These are phyloP conservation scores for Amniataba percoides DNA, from an alignment of 2,797 vertebrate genomes.

Conservation along the genomic window DNA sequence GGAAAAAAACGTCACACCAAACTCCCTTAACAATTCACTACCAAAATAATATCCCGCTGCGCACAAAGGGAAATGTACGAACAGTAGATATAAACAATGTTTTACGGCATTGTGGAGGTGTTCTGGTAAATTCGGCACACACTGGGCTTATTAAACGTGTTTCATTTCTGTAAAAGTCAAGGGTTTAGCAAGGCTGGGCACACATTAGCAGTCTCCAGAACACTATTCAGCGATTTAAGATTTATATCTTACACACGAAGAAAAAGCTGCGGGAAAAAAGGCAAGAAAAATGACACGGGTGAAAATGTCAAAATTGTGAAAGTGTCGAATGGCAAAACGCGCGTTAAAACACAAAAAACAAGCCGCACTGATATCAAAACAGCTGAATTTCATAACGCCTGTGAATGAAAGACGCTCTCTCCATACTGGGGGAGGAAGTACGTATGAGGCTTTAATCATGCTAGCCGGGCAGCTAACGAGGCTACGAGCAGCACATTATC, in stretches of 20 bases:
- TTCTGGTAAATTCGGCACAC: constrained; percentile 9
- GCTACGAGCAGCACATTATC: constrained; percentile 41
- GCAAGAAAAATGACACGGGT: not conserved
- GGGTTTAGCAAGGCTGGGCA: not conserved
- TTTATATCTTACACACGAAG: not conserved
- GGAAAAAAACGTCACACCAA: constrained; percentile 14
- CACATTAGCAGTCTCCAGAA: not conserved
- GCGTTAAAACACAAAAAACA: not conserved
- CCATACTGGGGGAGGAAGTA: not conserved
- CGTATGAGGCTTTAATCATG: constrained; percentile 42
- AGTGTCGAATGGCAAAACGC: not conserved
- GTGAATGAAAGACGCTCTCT: constrained; percentile 11
- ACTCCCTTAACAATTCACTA: constrained; percentile 7
- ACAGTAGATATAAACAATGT: not conserved
- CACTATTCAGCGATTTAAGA: not conserved
- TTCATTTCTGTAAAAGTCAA: not conserved
- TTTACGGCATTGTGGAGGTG: not conserved
- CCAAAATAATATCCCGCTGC: not conserved
- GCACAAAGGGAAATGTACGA: not conserved
- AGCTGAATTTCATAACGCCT: not conserved
- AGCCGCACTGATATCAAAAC: not conserved
- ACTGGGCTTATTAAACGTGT: not conserved
- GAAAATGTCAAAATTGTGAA: constrained; percentile 10
- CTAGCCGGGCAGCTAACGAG: constrained; percentile 69
- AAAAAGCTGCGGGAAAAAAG: not conserved